Conservation (phyloP, 2,113 vertebrate genomes). For the Phyllostomus hastatus region DNA sequence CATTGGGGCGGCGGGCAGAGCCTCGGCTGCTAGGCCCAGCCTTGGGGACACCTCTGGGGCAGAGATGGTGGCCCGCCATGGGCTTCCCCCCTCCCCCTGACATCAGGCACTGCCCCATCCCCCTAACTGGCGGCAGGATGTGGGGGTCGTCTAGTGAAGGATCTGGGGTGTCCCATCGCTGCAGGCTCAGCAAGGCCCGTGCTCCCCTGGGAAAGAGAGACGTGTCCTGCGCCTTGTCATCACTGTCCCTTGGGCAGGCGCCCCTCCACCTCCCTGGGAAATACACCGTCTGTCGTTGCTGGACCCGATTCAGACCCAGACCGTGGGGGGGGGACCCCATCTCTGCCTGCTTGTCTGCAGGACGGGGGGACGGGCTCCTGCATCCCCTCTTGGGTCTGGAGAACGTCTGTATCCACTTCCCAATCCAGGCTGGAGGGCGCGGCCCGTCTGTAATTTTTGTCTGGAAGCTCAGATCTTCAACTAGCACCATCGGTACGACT, state of each 20-base stretch:
- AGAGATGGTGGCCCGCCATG: rapidly evolving
- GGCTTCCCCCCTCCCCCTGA: not conserved
- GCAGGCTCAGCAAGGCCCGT: not conserved
- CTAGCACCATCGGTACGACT: too few relatives aligned
- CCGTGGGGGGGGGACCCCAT: not conserved
- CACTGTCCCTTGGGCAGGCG: too few relatives aligned
- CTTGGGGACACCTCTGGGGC: not conserved
- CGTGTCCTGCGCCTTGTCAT: rapidly evolving
- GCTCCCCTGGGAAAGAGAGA: not conserved
- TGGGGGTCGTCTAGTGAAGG: rapidly evolving
- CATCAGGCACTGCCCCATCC: not conserved
- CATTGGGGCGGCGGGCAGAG: rapidly evolving
- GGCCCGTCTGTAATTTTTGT: too few relatives aligned
- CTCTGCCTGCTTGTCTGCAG: not conserved
- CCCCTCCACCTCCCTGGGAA: not conserved
- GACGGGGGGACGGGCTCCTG: not conserved
- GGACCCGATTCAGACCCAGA: not conserved
- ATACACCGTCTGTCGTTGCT: rapidly evolving
- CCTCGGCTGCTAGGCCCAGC: not conserved
- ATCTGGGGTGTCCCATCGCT: rapidly evolving
- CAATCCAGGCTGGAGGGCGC: too few relatives aligned
- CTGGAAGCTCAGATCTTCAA: too few relatives aligned
- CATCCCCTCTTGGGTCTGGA: not conserved
- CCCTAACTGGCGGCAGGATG: rapidly evolving
- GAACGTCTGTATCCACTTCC: too few relatives aligned